These are phyloP conservation scores for Phrynocephalus vlangalii DNA, from an alignment of 2,797 vertebrate genomes.

Conservation along the genomic window DNA sequence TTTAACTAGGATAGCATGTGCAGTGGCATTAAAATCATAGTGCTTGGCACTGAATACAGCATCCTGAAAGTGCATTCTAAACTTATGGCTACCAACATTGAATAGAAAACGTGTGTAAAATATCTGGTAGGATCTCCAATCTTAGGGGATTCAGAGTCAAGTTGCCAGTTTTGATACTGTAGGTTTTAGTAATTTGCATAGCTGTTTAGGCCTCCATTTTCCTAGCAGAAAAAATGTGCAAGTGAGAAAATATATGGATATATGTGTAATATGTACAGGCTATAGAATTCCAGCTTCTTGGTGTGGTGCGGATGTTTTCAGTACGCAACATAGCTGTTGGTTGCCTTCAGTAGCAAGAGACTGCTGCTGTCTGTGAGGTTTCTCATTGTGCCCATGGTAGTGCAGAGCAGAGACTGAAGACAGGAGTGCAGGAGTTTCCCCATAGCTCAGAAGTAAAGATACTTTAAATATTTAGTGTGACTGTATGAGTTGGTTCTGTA, in stretches of 20 bases:
- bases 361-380: background rate
- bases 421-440: background rate
- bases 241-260: background rate
- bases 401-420: background rate
- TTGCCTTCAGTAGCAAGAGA: background rate
- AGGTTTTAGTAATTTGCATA: background rate
- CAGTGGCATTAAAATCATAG: background rate
- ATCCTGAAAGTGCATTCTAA: background rate
- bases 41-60: background rate
- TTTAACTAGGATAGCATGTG: background rate
- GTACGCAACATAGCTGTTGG: background rate
- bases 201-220: background rate
- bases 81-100: background rate
- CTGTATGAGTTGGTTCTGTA: background rate
- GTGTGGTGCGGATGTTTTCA: background rate
- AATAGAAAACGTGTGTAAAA: background rate
- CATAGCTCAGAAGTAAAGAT: background rate
- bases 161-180: background rate
- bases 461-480: background rate
- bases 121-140: background rate
- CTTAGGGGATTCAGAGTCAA: background rate
- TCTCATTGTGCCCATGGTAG: background rate
- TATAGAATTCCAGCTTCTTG: background rate
- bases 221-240: conserved; percentile 8
- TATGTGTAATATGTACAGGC: background rate